These are phyloP conservation scores for Saccopteryx bilineata DNA, from an alignment of 2,113 vertebrate genomes.

Conservation along the genomic window DNA sequence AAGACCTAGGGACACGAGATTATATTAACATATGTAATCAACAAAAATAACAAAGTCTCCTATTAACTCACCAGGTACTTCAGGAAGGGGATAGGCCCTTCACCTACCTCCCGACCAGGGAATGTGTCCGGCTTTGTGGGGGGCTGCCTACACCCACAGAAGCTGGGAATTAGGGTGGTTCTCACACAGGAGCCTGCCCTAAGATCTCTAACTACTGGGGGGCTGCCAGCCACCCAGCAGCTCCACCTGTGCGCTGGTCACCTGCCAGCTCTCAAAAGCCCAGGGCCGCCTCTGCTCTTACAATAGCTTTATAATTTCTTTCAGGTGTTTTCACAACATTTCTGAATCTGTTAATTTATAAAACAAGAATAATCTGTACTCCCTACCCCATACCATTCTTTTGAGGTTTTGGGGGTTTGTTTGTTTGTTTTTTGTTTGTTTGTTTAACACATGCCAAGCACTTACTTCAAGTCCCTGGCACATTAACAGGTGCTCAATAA, in stretches of 20 bases:
- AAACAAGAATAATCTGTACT: not conserved
- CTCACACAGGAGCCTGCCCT: not conserved
- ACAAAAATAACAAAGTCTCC: not conserved
- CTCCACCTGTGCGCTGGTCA: not conserved
- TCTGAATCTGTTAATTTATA: not conserved
- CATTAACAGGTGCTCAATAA: not conserved
- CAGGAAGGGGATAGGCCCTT: not conserved
- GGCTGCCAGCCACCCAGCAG: not conserved
- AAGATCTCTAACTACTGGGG: not conserved
- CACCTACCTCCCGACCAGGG: not conserved
- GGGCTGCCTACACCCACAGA: not conserved
- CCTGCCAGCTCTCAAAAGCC: not conserved
- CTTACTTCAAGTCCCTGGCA: not conserved
- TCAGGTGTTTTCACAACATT: not conserved
- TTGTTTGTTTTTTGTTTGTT: not conserved
- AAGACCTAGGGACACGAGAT: not conserved
- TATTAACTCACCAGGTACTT: not conserved
- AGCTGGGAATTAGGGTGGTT: not conserved
- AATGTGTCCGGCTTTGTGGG: not conserved
- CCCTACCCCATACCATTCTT: not conserved
- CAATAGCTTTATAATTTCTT: not conserved
- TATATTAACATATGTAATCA: slow-evolving; percentile 37
- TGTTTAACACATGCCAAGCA: not conserved
- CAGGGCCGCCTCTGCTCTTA: not conserved
- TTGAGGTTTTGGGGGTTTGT: not conserved